phyloP scores from a whole-genome alignment of 2,113 vertebrate species.

The Tragulus kanchil region DNA sequence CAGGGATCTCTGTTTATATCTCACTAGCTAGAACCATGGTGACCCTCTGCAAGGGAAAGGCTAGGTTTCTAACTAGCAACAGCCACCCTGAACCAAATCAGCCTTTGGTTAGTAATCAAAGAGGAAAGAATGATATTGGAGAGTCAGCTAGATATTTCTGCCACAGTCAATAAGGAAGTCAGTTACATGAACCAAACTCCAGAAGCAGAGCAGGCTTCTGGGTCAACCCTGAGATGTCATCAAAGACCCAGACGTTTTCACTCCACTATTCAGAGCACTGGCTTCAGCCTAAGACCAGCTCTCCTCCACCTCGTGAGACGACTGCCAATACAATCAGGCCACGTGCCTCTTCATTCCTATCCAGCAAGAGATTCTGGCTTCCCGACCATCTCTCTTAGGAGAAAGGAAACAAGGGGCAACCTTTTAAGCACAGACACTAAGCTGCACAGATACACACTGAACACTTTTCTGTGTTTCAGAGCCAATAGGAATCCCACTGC shows the following conservation, averaged over 20 bases:
- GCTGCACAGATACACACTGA: background rate
- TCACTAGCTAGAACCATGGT: background rate
- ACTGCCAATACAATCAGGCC: background rate
- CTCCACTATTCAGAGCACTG: background rate
- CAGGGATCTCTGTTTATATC: background rate
- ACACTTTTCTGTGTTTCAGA: background rate
- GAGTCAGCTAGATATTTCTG: background rate
- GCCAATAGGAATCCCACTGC: background rate
- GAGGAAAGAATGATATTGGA: conserved; percentile 13
- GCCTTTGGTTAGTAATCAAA: background rate
- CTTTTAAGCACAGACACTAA: conserved; percentile 50
- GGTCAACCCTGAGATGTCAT: background rate
- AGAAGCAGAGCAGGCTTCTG: background rate
- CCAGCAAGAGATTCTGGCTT: conserved; percentile 42
- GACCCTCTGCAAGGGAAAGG: background rate
- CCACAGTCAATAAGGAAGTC: conserved; percentile 42
- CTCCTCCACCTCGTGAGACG: background rate
- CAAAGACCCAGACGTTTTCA: conserved; percentile 1
- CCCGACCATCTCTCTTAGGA: background rate
- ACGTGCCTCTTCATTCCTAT: background rate
- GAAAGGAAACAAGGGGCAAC: conserved; percentile 9
- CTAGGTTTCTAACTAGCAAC: background rate
- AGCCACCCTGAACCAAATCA: background rate
- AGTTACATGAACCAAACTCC: background rate
- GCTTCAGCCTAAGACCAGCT: background rate